A percentile compares a stretch with the other conserved stretches of the same genome.
These are phyloP conservation scores for Wiebesia pumilae DNA, from an alignment of 1,140 invertebrate genomes.

Conservation along the genomic window DNA sequence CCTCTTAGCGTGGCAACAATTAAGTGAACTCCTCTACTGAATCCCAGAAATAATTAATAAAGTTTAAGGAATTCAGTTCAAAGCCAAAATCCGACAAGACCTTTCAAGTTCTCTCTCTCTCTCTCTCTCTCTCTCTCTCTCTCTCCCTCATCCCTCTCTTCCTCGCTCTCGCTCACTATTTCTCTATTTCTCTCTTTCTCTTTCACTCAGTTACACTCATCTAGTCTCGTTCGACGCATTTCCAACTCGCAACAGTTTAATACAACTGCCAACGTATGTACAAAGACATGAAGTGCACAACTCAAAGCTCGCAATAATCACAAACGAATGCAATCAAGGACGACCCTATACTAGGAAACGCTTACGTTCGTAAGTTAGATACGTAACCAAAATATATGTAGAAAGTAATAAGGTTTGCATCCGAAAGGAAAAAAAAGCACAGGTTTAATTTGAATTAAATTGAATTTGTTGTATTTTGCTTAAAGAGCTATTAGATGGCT, in stretches of 20 bases:
- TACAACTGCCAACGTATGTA: slow-evolving; percentile 9
- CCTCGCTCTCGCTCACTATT: neutral
- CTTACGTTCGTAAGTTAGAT: neutral
- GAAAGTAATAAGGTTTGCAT: no score
- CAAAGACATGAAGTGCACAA: slow-evolving; percentile 29
- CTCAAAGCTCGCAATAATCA: slow-evolving; percentile 35
- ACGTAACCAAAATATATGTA: neutral
- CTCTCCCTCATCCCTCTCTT: neutral
- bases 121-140: no score
- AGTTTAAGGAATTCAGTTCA: slow-evolving; percentile 44
- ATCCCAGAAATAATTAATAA: slow-evolving; percentile 51
- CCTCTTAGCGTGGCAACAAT: slow-evolving; percentile 35
- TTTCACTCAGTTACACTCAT: neutral
- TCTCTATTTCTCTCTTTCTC: neutral
- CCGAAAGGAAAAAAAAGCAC: no score
- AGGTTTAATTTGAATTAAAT: no score
- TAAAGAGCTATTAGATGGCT: no score
- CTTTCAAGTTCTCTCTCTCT: slow-evolving; percentile 21
- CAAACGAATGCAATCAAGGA: slow-evolving; percentile 43
- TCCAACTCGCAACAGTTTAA: no score
- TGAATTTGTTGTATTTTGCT: no score
- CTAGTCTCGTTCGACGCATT: no score
- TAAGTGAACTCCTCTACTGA: slow-evolving; percentile 36
- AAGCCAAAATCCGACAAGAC: slow-evolving; percentile 18
- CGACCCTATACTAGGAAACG: neutral